Evolutionary conservation across 2,113 vertebrate genomes (phyloP).

Genomic region (Phainopepla nitens): DNA sequence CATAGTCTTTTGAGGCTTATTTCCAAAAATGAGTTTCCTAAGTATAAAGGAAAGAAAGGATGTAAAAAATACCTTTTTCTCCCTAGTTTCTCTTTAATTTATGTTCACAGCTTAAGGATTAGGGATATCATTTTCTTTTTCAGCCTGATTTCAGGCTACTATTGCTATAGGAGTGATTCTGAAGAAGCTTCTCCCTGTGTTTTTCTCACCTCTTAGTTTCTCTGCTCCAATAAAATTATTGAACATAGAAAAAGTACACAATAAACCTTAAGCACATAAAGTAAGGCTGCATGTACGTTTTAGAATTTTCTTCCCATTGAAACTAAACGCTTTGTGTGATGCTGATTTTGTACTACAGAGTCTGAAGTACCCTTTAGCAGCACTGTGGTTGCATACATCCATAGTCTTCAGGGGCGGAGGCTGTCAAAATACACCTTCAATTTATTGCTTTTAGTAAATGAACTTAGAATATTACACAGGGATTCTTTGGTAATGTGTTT

Average conservation of each 20-base stretch:
- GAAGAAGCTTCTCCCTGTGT: neutral
- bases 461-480: neutral
- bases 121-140: neutral
- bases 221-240: neutral
- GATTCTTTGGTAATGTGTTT: neutral
- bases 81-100: neutral
- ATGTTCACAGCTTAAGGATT: neutral
- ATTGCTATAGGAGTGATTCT: neutral
- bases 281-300: neutral
- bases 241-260: neutral
- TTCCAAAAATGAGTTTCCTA: neutral
- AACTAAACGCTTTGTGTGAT: neutral
- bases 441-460: neutral
- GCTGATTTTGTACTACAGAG: neutral
- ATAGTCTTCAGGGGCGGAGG: neutral
- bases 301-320: neutral
- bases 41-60: neutral
- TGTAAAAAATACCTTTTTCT: neutral
- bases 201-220: neutral
- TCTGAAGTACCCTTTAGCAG: neutral
- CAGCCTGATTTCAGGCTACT: neutral
- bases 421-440: neutral
- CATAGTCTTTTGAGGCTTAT: neutral
- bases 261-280: neutral
- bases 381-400: neutral